These are phyloP conservation scores for Pyrrhia umbra DNA, from an alignment of 2,888 invertebrate species.

Conservation along the genomic window DNA sequence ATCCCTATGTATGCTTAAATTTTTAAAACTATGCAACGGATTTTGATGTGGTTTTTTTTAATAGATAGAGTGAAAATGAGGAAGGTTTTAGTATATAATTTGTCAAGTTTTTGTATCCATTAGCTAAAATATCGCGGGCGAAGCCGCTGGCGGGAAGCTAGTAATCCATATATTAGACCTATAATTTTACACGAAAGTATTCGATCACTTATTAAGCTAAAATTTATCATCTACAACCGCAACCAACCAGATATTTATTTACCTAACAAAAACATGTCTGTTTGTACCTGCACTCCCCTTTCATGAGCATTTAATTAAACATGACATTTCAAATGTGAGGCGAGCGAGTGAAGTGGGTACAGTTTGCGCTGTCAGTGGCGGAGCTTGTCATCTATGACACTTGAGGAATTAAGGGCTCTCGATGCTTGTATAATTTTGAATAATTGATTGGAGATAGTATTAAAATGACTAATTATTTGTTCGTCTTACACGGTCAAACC, in stretches of 20 bases:
- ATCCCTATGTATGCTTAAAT: too few species aligned
- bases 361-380: conserved; percentile 62
- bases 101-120: too few species aligned
- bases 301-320: conserved; percentile 66
- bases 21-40: too few species aligned
- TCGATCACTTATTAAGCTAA: neutral
- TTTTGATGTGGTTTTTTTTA: too few species aligned
- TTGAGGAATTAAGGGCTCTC: conserved; percentile 8
- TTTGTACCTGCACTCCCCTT: conserved; percentile 21
- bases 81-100: too few species aligned
- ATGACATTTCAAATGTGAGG: conserved; percentile 59
- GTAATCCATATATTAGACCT: too few species aligned
- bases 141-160: too few species aligned
- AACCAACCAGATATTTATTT: conserved; percentile 19
- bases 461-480: too few species aligned
- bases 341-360: conserved; percentile 68
- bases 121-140: too few species aligned
- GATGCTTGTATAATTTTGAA: neutral
- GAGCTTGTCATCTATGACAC: conserved; percentile 23
- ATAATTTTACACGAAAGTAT: too few species aligned
- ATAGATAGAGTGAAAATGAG: too few species aligned
- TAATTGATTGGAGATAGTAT: neutral
- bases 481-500: too few species aligned
- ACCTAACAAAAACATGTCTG: conserved; percentile 7
- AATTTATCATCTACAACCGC: neutral